Evolutionary conservation across 2,888 invertebrate genomes (phyloP).

Genomic region (Nomada hirtipes): DNA sequence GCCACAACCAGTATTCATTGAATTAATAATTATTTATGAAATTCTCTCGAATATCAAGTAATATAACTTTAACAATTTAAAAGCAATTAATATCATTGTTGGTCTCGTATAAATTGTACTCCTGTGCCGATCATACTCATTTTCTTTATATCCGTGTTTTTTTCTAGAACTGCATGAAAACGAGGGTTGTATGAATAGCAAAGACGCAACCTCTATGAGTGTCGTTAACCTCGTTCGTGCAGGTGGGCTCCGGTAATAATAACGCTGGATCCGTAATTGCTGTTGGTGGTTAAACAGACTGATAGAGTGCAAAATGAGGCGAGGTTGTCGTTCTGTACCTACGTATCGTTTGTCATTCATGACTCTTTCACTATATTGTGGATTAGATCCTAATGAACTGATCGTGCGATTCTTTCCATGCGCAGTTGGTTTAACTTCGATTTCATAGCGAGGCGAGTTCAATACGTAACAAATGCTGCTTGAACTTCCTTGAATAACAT

Average conservation of each 20-base stretch:
- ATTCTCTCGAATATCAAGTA: not conserved
- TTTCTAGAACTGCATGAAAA: slow-evolving; percentile 24
- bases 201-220: slow-evolving; percentile 49
- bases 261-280: slow-evolving; percentile 56
- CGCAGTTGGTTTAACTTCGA: slow-evolving; percentile 3
- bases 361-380: slow-evolving; percentile 16
- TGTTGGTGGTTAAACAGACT: slow-evolving; percentile 50
- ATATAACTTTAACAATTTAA: not conserved
- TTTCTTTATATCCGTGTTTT: not conserved
- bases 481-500: not conserved
- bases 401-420: not conserved
- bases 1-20: not conserved
- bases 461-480: not conserved
- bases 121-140: not conserved
- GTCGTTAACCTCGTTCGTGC: slow-evolving; percentile 63
- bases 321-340: slow-evolving; percentile 34
- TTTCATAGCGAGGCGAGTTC: not conserved
- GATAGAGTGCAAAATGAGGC: slow-evolving; percentile 28
- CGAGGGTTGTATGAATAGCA: not conserved
- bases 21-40: not conserved
- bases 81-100: not conserved
- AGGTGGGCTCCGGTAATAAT: slow-evolving; percentile 58
- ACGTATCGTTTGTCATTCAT: slow-evolving; percentile 40
- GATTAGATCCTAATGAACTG: slow-evolving; percentile 47
- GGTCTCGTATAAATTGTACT: not conserved